Conservation (phyloP, 2,888 invertebrate species). For the Isotomurus palustris region DNA sequence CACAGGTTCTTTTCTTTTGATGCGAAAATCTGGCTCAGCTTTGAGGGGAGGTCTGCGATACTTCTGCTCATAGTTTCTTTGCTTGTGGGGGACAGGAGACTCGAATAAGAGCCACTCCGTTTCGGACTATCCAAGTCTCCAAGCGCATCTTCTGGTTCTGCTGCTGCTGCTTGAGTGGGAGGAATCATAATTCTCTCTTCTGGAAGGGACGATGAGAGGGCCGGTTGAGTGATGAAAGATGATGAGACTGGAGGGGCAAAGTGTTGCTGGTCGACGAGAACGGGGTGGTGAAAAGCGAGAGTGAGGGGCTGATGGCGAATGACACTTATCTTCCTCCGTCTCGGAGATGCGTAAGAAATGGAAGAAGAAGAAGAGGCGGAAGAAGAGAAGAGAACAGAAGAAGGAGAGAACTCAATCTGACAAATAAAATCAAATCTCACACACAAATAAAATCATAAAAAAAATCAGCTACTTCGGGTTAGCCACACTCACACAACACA, state of each 20-base stretch:
- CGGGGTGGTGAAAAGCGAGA: neutral
- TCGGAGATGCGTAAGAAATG: neutral
- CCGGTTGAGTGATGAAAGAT: too few relatives aligned
- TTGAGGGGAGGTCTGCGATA: constrained; percentile 40
- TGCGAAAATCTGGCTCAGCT: constrained; percentile 41
- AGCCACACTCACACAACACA: too few relatives aligned
- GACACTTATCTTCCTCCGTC: too few relatives aligned
- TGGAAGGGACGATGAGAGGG: neutral
- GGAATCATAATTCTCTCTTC: too few relatives aligned
- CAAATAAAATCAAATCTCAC: too few relatives aligned
- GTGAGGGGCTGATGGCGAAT: neutral
- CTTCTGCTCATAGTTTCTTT: constrained; percentile 20
- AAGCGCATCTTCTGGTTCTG: too few relatives aligned
- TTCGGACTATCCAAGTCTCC: too few relatives aligned
- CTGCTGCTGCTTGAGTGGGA: too few relatives aligned
- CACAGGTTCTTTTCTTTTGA: constrained; percentile 15
- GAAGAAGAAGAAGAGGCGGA: constrained; percentile 6
- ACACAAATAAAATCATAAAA: too few relatives aligned
- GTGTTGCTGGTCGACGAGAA: neutral
- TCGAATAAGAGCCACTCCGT: neutral
- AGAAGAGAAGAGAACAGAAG: neutral
- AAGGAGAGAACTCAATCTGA: too few relatives aligned
- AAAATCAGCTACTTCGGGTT: too few relatives aligned
- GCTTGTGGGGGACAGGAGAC: neutral
- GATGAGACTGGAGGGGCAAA: too few relatives aligned